phyloP scores from a whole-genome alignment of 2,888 invertebrate genomes.

The Mythimna albipuncta region DNA sequence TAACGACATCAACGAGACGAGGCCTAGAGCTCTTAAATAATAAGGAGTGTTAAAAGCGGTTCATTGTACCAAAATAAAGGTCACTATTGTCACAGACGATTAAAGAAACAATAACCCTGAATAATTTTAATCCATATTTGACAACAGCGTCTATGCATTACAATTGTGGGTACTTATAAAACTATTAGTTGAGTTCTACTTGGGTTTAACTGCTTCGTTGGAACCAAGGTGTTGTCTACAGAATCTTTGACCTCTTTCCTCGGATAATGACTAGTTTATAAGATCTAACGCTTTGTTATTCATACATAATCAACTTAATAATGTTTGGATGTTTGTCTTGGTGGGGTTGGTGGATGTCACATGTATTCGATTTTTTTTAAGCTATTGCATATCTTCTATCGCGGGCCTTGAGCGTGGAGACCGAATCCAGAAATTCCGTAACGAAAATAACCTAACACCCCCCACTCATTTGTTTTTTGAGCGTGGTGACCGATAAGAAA shows the following conservation, averaged over 20 bases:
- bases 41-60: conserved; percentile 39
- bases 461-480: too few relatives aligned
- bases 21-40: conserved; percentile 34
- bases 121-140: conserved; percentile 61
- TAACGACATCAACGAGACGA: conserved; percentile 37
- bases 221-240: conserved; percentile 8
- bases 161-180: conserved; percentile 58
- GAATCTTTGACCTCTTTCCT: conserved; percentile 24
- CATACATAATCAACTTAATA: too few relatives aligned
- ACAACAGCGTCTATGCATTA: conserved; percentile 44
- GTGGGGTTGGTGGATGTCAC: too few relatives aligned
- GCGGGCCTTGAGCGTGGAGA: too few relatives aligned
- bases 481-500: too few relatives aligned
- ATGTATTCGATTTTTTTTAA: too few relatives aligned
- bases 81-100: conserved; percentile 60
- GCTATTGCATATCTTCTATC: too few relatives aligned
- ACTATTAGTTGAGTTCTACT: conserved; percentile 39
- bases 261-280: conserved; percentile 4
- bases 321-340: too few relatives aligned
- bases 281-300: neutral
- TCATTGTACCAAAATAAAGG: conserved; percentile 59
- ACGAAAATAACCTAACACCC: too few relatives aligned
- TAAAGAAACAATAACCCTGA: conserved; percentile 61
- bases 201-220: conserved; percentile 17
- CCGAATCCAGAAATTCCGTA: too few relatives aligned